Evolutionary conservation across 2,113 vertebrate genomes (phyloP).

Genomic region (Varanus salvator): DNA sequence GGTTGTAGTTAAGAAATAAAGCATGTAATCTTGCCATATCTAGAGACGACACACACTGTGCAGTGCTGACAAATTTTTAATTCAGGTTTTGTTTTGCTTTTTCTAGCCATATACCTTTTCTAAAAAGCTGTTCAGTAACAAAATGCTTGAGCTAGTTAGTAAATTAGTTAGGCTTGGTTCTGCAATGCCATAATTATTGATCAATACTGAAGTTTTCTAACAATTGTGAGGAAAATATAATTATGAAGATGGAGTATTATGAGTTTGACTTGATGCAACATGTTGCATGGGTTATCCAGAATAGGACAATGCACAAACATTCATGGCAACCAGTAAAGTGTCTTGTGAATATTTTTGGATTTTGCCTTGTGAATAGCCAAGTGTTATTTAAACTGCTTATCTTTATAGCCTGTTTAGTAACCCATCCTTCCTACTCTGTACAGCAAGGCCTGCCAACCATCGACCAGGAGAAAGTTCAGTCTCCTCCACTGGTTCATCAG

Average conservation of each 20-base stretch:
- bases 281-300: background rate
- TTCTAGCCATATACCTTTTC: background rate
- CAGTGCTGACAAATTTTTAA: background rate
- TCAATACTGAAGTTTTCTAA: background rate
- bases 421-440: conserved; percentile 69
- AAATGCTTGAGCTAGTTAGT: conserved; percentile 4
- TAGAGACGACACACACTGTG: conserved; percentile 6
- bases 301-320: conserved; percentile 12
- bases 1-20: conserved; percentile 65
- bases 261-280: background rate
- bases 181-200: background rate
- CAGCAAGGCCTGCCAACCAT: conserved; percentile 89
- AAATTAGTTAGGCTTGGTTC: background rate
- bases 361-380: background rate
- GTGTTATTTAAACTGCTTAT: background rate
- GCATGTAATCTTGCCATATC: background rate
- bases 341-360: conserved; percentile 42
- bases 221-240: background rate
- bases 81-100: background rate
- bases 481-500: conserved; percentile 87
- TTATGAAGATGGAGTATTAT: background rate
- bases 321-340: background rate
- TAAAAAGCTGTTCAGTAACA: conserved; percentile 38
- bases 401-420: conserved; percentile 47
- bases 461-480: conserved; percentile 87